Conservation (phyloP, 30 jellyfish, hydroid and myxozoan species). For the Aurelia aurita region DNA sequence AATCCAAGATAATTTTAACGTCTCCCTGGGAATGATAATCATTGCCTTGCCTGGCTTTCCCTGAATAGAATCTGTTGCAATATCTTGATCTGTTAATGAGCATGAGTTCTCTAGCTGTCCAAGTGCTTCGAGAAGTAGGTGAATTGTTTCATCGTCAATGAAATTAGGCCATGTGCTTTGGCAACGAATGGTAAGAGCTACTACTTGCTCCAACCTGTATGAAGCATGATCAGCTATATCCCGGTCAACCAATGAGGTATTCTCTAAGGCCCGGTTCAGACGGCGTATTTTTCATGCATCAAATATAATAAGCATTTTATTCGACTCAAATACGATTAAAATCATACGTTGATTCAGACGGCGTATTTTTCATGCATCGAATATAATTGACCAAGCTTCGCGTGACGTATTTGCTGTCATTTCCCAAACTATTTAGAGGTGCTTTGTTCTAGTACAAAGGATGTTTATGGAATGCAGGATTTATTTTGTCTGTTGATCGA, state of each 20-base stretch:
- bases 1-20: conserved; percentile 27
- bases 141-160: neutral
- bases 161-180: conserved; percentile 4
- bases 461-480: no score
- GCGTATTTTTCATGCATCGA: no score
- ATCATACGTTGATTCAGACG: no score
- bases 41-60: conserved; percentile 26
- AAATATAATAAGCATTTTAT: no score
- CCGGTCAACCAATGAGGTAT: neutral
- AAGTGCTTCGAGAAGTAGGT: neutral
- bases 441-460: no score
- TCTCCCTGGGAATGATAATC: conserved; percentile 45
- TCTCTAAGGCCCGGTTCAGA: no score
- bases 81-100: conserved; percentile 2
- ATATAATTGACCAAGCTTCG: no score
- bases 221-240: neutral
- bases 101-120: neutral
- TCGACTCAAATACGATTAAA: no score
- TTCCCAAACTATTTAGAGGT: no score
- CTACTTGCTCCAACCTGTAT: conserved; percentile 3
- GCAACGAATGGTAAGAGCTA: neutral
- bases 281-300: no score
- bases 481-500: no score
- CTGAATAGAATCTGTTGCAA: neutral
- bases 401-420: no score